phyloP scores from a whole-genome alignment of 2,888 invertebrate species.

The Celastrina argiolus region DNA sequence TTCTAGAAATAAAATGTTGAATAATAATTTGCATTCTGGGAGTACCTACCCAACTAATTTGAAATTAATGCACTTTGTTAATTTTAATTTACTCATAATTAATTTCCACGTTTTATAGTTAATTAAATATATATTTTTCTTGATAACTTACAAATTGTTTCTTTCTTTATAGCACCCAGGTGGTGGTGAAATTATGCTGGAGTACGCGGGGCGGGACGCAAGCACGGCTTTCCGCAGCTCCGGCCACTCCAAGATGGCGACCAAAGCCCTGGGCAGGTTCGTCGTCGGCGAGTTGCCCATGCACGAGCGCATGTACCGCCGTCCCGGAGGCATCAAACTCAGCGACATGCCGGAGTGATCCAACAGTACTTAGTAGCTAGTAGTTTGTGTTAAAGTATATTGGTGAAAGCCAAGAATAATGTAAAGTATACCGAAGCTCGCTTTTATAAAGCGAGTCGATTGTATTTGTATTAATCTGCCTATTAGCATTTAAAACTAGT shows the following conservation, averaged over 20 bases:
- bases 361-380: neutral
- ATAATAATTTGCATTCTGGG: neutral
- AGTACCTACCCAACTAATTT: neutral
- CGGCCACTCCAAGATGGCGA: constrained; percentile 84
- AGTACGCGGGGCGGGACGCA: constrained; percentile 91
- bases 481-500: constrained; percentile 18
- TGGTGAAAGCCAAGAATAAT: neutral
- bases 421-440: neutral
- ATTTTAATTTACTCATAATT: neutral
- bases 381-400: neutral
- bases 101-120: neutral
- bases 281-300: constrained; percentile 86
- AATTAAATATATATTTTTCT: neutral
- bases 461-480: constrained; percentile 14
- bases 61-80: neutral
- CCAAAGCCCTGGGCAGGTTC: constrained; percentile 81
- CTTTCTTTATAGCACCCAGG: constrained; percentile 84
- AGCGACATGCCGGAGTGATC: constrained; percentile 75
- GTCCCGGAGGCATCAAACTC: constrained; percentile 77
- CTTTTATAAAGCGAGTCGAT: neutral
- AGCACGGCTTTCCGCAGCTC: constrained; percentile 88
- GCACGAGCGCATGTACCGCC: constrained; percentile 84
- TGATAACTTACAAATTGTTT: constrained; percentile 9
- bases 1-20: neutral
- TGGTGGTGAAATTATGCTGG: constrained; percentile 87